Evolutionary conservation across 2,888 invertebrate species (phyloP).

Genomic region (Orchesellides sinensis): DNA sequence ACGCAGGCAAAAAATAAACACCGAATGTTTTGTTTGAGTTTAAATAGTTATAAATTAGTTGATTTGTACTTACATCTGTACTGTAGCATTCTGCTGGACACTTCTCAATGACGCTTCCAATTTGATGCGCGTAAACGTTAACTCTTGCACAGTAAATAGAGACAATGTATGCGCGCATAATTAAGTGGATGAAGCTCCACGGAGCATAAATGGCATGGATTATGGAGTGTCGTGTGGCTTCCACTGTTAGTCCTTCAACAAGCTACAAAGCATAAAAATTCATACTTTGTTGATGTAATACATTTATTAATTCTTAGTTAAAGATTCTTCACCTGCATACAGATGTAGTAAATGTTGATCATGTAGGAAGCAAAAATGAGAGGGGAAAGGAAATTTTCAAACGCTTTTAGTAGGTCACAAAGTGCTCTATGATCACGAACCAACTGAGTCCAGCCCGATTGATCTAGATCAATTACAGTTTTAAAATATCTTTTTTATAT

Average conservation of each 20-base stretch:
- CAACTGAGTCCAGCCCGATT: conserved; percentile 61
- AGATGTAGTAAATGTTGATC: conserved; percentile 60
- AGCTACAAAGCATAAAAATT: neutral
- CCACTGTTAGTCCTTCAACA: conserved; percentile 13
- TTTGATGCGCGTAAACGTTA: conserved; percentile 42
- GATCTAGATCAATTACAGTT: conserved; percentile 40
- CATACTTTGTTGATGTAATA: too few relatives aligned
- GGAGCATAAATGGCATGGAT: conserved; percentile 16
- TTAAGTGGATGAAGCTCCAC: conserved; percentile 61
- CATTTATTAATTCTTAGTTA: too few relatives aligned
- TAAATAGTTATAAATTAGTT: neutral
- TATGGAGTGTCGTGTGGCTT: neutral
- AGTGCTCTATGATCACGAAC: conserved; percentile 50
- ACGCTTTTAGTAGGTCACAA: conserved; percentile 24
- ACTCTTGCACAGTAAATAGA: conserved; percentile 45
- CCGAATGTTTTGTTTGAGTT: too few relatives aligned
- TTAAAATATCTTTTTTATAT: too few relatives aligned
- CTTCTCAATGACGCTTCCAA: conserved; percentile 24
- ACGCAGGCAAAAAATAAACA: neutral
- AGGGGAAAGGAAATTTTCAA: conserved; percentile 56
- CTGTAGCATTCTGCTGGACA: conserved; percentile 50
- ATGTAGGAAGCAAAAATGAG: conserved; percentile 54
- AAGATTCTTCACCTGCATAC: conserved; percentile 55
- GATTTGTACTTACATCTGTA: conserved; percentile 46
- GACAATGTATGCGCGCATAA: conserved; percentile 42